Evolutionary conservation across 2,888 invertebrate species (phyloP).

Genomic region (Synergus laeviventris): DNA sequence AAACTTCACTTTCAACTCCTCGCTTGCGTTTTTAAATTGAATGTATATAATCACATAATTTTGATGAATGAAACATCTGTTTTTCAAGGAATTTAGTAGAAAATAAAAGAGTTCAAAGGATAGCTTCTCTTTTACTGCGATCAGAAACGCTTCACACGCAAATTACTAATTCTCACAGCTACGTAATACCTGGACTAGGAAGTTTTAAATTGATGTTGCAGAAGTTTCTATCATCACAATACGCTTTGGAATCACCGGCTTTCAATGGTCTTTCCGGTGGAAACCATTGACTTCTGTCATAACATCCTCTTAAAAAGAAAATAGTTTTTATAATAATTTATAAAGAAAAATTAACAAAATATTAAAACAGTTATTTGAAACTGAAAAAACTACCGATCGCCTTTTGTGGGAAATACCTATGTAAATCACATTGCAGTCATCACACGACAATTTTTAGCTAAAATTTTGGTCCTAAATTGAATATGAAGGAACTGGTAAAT

Average conservation of each 20-base stretch:
- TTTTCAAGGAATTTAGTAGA: no score
- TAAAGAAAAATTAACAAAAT: neutral
- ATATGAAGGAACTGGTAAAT: no score
- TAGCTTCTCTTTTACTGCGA: slow-evolving; percentile 20
- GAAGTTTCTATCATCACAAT: slow-evolving; percentile 79
- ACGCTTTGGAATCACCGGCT: slow-evolving; percentile 9
- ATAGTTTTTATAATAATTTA: neutral
- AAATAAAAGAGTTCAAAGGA: neutral
- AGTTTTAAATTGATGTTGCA: slow-evolving; percentile 79
- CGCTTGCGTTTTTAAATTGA: neutral
- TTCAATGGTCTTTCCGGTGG: slow-evolving; percentile 79
- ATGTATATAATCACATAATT: neutral
- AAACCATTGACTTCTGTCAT: slow-evolving; percentile 78
- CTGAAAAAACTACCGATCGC: no score
- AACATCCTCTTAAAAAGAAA: slow-evolving; percentile 75
- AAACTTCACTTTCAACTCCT: neutral
- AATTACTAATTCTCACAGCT: slow-evolving; percentile 73
- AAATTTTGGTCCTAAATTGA: no score
- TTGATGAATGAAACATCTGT: neutral
- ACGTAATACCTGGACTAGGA: slow-evolving; percentile 77
- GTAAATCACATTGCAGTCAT: no score
- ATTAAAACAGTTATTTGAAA: no score
- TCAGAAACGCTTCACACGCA: slow-evolving; percentile 69
- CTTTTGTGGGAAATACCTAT: no score
- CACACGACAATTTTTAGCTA: no score